Evolutionary conservation across 30 jellyfish, hydroid and myxozoan genomes (phyloP).

Genomic region (Haliclystus octoradiatus): DNA sequence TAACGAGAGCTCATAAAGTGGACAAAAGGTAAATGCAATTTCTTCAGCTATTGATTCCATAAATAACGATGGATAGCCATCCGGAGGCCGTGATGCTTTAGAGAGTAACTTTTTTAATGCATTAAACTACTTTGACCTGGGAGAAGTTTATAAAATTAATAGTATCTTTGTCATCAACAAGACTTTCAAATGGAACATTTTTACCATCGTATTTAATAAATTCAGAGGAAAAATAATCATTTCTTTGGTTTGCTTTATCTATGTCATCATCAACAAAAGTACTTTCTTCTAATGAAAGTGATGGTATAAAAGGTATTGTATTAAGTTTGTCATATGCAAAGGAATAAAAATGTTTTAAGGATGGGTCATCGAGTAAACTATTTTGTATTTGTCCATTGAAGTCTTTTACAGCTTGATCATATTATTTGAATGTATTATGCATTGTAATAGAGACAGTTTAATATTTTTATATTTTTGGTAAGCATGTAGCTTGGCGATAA

Average conservation of each 20-base stretch:
- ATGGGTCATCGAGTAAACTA: slow-evolving; percentile 1
- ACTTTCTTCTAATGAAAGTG: background rate
- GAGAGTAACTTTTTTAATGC: background rate
- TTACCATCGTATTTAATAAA: too few relatives aligned
- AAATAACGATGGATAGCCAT: background rate
- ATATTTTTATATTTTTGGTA: too few relatives aligned
- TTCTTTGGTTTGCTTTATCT: background rate
- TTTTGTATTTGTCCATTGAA: too few relatives aligned
- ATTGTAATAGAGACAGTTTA: too few relatives aligned
- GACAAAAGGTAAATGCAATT: background rate
- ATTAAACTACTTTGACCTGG: too few relatives aligned
- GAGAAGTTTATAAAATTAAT: background rate
- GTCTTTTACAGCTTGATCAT: too few relatives aligned
- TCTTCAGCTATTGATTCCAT: background rate
- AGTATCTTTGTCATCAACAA: background rate
- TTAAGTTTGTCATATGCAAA: background rate
- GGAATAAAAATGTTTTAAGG: background rate
- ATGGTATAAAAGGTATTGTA: background rate
- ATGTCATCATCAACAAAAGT: background rate
- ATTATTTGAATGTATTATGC: too few relatives aligned
- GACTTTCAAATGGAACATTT: background rate
- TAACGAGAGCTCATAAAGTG: background rate
- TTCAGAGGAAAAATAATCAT: background rate
- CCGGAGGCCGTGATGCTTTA: background rate
- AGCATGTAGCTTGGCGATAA: too few relatives aligned